Percentiles rank a stretch among this genome's conserved stretches.
These are phyloP conservation scores for Steinernema khuongi DNA, from an alignment of 1,140 invertebrate species.

Conservation along the genomic window DNA sequence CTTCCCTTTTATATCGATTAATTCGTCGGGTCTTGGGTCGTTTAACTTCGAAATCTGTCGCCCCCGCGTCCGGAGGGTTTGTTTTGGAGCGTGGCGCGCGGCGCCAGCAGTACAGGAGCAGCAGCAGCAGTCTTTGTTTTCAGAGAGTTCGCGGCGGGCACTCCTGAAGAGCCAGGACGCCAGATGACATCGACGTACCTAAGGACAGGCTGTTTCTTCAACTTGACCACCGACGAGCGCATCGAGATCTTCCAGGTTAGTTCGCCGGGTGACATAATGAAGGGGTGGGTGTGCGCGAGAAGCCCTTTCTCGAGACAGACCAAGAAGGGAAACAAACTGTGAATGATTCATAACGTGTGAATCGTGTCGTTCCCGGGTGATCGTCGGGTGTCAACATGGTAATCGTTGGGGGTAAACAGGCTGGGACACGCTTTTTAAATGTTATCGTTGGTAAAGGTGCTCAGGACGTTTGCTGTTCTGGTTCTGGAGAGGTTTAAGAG, in stretches of 20 bases:
- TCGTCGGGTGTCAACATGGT: too few species aligned
- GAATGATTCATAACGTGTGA: slow-evolving; percentile 6
- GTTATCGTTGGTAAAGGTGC: too few species aligned
- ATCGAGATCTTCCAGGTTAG: slow-evolving; percentile 30
- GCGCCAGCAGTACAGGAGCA: background rate
- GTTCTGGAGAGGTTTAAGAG: too few species aligned
- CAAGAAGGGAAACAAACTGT: background rate
- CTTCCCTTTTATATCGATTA: background rate
- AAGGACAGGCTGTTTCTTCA: slow-evolving; percentile 36
- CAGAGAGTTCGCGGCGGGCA: background rate
- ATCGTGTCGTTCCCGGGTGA: background rate
- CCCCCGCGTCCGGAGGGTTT: too few species aligned
- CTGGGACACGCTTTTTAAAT: too few species aligned
- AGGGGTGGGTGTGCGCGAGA: background rate
- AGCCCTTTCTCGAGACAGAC: background rate
- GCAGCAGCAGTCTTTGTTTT: slow-evolving; percentile 8
- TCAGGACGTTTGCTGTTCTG: too few species aligned
- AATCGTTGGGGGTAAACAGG: too few species aligned
- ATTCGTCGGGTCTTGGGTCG: slow-evolving; percentile 1
- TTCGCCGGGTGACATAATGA: too few species aligned
- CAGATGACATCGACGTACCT: slow-evolving; percentile 13
- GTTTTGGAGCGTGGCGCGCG: background rate
- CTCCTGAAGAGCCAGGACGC: background rate
- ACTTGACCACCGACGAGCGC: slow-evolving; percentile 30
- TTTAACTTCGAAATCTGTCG: background rate